A percentile compares a stretch with the other conserved stretches of the same genome.
These are phyloP conservation scores for Aspidapion aeneum DNA, from an alignment of 2,888 invertebrate species.

Conservation along the genomic window DNA sequence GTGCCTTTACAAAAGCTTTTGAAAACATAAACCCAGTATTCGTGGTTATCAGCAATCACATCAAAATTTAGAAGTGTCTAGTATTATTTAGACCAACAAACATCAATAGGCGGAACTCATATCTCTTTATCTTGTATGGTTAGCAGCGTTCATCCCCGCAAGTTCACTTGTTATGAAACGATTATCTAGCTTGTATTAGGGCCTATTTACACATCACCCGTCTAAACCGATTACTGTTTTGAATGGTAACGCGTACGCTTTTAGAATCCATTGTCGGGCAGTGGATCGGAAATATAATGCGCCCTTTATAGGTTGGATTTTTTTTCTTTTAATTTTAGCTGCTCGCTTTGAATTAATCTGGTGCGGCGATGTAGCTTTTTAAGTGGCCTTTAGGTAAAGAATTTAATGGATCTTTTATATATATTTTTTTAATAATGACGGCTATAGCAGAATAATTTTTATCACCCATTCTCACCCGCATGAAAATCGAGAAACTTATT, in stretches of 20 bases:
- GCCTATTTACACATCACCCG: slow-evolving; percentile 44
- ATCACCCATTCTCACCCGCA: too few relatives aligned
- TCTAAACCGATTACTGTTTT: slow-evolving; percentile 42
- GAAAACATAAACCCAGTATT: not conserved
- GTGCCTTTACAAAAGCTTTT: not conserved
- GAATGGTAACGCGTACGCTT: slow-evolving; percentile 14
- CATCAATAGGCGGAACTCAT: not conserved
- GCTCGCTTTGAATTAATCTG: not conserved
- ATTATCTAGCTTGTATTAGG: slow-evolving; percentile 35
- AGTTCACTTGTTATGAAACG: slow-evolving; percentile 23
- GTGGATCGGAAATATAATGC: slow-evolving; percentile 20
- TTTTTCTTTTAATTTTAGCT: not conserved
- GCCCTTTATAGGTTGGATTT: too few relatives aligned
- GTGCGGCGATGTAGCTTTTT: not conserved
- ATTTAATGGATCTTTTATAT: not conserved
- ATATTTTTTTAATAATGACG: too few relatives aligned
- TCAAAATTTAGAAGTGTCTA: not conserved
- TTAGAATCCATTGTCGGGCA: slow-evolving; percentile 17
- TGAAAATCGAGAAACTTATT: too few relatives aligned
- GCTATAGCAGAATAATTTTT: too few relatives aligned
- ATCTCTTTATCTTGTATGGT: not conserved
- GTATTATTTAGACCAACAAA: not conserved
- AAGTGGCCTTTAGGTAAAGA: not conserved
- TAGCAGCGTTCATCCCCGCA: not conserved
- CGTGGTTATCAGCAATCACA: not conserved